phyloP scores from a whole-genome alignment of 2,113 vertebrate species.

The Alligator sinensis region DNA sequence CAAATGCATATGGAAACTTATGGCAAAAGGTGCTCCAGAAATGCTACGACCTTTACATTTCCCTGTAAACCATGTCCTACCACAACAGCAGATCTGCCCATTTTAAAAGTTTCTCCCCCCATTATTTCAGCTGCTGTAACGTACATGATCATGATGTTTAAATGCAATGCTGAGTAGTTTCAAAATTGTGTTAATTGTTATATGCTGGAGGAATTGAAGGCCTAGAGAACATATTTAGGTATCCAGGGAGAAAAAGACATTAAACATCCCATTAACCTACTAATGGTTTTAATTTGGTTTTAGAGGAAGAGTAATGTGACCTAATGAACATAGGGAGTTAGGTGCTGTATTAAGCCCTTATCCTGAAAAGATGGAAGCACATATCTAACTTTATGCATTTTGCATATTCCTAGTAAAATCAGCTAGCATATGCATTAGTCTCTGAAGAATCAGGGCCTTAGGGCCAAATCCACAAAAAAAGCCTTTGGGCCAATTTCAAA shows the following conservation, averaged over 20 bases:
- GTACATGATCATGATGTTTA: not conserved
- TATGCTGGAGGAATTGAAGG: not conserved
- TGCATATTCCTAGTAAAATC: not conserved
- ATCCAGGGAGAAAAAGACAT: not conserved
- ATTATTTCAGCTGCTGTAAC: not conserved
- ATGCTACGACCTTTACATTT: not conserved
- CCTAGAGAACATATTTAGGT: constrained; percentile 5
- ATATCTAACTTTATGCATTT: not conserved
- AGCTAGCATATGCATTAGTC: not conserved
- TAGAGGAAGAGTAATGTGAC: not conserved
- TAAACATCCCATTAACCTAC: constrained; percentile 17
- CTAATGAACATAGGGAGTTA: not conserved
- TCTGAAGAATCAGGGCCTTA: not conserved
- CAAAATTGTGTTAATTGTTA: not conserved
- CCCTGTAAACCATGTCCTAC: not conserved
- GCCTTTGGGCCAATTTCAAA: accelerated
- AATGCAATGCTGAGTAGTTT: not conserved
- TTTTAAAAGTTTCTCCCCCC: not conserved
- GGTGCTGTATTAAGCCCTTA: not conserved
- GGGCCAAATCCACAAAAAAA: not conserved
- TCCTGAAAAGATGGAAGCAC: not conserved
- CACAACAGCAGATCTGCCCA: not conserved
- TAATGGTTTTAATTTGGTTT: constrained; percentile 23
- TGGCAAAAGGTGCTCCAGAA: not conserved
- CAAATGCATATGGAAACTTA: not conserved